These are phyloP conservation scores for Epinephelus coioides DNA, from an alignment of 2,797 vertebrate genomes.

Conservation along the genomic window DNA sequence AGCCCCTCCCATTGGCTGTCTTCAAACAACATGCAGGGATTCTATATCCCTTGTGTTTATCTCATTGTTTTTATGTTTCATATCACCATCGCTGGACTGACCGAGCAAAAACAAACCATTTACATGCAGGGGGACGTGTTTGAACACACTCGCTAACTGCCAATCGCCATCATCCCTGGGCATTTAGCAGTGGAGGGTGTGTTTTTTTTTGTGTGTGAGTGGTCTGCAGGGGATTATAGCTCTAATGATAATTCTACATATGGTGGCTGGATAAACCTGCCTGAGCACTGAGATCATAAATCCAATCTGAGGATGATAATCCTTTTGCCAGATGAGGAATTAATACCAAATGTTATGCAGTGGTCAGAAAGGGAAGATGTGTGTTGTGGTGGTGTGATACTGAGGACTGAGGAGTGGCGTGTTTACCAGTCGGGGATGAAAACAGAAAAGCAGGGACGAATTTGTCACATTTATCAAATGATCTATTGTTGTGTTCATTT, in stretches of 20 bases:
- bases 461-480: slow-evolving; percentile 10
- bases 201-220: slow-evolving; percentile 54
- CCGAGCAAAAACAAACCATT: slow-evolving; percentile 32
- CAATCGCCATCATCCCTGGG: slow-evolving; percentile 59
- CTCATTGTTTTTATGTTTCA: slow-evolving; percentile 59
- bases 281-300: slow-evolving; percentile 85
- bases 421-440: slow-evolving; percentile 51
- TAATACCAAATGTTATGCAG: slow-evolving; percentile 81
- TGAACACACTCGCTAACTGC: slow-evolving; percentile 54
- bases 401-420: slow-evolving; percentile 34
- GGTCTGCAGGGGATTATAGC: slow-evolving; percentile 78
- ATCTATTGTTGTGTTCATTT: slow-evolving; percentile 23
- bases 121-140: slow-evolving; percentile 32
- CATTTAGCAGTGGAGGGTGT: slow-evolving; percentile 54
- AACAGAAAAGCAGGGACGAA: neutral
- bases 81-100: slow-evolving; percentile 16
- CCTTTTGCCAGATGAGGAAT: slow-evolving; percentile 86
- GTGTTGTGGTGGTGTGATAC: slow-evolving; percentile 48
- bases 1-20: slow-evolving; percentile 14
- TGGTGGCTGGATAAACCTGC: slow-evolving; percentile 86
- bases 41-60: slow-evolving; percentile 29
- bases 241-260: slow-evolving; percentile 88
- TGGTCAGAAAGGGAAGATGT: slow-evolving; percentile 62
- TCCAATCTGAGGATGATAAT: slow-evolving; percentile 87
- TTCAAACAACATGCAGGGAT: slow-evolving; percentile 40